Conservation (phyloP, 2,888 invertebrate genomes). For the Parapristionchus giblindavisi region DNA sequence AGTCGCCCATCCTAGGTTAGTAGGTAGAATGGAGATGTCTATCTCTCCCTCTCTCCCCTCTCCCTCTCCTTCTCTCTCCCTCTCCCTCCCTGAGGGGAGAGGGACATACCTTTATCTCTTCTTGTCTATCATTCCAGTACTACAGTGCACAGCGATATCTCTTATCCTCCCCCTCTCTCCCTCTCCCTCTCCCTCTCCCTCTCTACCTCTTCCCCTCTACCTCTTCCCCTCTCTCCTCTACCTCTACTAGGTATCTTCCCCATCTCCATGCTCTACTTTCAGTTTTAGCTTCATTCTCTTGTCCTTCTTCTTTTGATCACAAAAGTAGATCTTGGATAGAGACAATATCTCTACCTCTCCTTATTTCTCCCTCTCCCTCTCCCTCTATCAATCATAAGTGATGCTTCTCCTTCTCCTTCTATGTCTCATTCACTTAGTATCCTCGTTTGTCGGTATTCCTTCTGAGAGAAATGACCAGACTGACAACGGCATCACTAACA, state of each 20-base stretch:
- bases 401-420: background rate
- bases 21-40: background rate
- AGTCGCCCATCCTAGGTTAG: too few species aligned
- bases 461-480: background rate
- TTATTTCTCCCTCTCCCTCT: background rate
- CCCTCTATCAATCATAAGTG: background rate
- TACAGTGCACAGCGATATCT: conserved; percentile 18
- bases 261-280: conserved; percentile 26
- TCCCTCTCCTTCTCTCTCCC: background rate
- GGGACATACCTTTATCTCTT: background rate
- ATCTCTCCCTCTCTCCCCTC: background rate
- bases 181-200: background rate
- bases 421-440: background rate
- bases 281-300: conserved; percentile 12
- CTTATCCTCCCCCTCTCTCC: background rate
- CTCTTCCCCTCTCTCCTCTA: background rate
- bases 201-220: background rate
- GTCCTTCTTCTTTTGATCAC: too few species aligned
- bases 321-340: background rate
- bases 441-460: background rate
- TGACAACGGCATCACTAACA: conserved; percentile 5
- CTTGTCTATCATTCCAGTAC: background rate
- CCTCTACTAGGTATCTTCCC: background rate
- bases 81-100: conserved; percentile 2
- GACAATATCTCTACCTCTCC: conserved; percentile 9